A percentile compares a stretch with the other conserved stretches of the same genome.
phyloP scores from a whole-genome alignment of 1,140 invertebrate species.

The Chelonus insularis region DNA sequence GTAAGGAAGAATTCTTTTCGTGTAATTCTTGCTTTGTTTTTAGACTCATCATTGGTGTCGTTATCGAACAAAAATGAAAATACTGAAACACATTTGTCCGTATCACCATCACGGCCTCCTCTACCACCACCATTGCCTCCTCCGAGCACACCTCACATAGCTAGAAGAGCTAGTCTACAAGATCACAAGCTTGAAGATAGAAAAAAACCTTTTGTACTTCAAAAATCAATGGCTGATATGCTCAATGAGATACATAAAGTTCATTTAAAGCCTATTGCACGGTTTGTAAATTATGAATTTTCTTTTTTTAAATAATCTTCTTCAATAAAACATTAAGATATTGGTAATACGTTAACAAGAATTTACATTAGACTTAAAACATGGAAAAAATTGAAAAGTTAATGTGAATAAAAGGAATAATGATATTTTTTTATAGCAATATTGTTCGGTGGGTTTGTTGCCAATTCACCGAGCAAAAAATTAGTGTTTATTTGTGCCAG shows the following conservation, averaged over 20 bases:
- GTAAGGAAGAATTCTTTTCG: too few relatives aligned
- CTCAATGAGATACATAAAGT: conserved; percentile 51
- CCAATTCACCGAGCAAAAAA: too few relatives aligned
- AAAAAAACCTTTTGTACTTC: conserved; percentile 43
- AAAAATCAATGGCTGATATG: conserved; percentile 54
- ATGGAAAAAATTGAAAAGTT: too few relatives aligned
- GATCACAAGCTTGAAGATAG: conserved; percentile 53
- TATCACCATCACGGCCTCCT: conserved; percentile 34
- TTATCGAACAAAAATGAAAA: conserved; percentile 39
- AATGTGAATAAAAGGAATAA: too few relatives aligned
- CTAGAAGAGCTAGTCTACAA: conserved; percentile 54
- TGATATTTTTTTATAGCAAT: too few relatives aligned
- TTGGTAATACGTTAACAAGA: too few relatives aligned
- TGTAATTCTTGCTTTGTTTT: too few relatives aligned
- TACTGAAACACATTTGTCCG: too few relatives aligned
- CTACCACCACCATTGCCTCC: conserved; percentile 49
- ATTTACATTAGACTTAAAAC: background rate
- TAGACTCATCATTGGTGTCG: conserved; percentile 40
- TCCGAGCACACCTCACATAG: conserved; percentile 56
- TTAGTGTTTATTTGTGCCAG: too few relatives aligned
- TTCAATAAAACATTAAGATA: too few relatives aligned
- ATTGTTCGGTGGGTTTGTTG: too few relatives aligned
- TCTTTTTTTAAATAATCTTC: conserved; percentile 10
- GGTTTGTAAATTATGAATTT: conserved; percentile 27
- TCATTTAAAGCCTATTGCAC: conserved; percentile 52